These are phyloP conservation scores for Luidia sarsii DNA, from an alignment of 53 echinoderm and acorn worm genomes.

Conservation along the genomic window DNA sequence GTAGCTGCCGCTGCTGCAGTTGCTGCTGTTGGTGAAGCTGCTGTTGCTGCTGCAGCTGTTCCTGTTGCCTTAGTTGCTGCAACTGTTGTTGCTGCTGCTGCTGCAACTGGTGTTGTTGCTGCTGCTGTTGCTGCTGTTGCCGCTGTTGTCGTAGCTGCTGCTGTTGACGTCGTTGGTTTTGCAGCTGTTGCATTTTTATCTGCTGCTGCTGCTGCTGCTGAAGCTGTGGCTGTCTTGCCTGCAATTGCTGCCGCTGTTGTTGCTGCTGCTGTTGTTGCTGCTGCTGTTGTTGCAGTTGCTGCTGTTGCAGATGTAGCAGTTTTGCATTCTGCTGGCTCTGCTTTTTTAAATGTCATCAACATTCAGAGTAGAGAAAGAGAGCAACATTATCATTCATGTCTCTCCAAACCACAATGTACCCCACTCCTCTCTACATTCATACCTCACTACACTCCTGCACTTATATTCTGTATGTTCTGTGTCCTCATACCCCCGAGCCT, in stretches of 20 bases:
- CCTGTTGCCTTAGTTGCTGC: constrained; percentile 39
- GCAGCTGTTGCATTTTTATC: not conserved
- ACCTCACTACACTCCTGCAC: no score
- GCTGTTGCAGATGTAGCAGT: not conserved
- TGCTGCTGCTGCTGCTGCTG: constrained; percentile 2
- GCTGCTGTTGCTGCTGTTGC: constrained; percentile 43
- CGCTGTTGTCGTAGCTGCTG: constrained; percentile 11
- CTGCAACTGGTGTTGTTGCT: constrained; percentile 38
- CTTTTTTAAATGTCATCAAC: no score
- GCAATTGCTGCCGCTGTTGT: not conserved
- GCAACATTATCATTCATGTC: no score
- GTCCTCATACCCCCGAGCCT: no score
- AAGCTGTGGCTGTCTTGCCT: not conserved
- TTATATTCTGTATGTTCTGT: no score
- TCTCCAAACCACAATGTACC: no score
- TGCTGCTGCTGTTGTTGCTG: not conserved
- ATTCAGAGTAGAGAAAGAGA: not conserved
- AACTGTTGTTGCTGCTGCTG: constrained; percentile 27
- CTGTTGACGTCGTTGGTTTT: not conserved
- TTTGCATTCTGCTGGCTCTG: no score
- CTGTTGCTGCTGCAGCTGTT: constrained; percentile 3
- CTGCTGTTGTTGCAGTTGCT: not conserved
- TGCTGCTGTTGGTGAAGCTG: constrained; percentile 39
- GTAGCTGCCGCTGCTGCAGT: constrained; percentile 17
- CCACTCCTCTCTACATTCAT: constrained; percentile 7